Base-by-base conservation (phyloP, 2,888 invertebrate genomes). In the Lottia scabra region DNA sequence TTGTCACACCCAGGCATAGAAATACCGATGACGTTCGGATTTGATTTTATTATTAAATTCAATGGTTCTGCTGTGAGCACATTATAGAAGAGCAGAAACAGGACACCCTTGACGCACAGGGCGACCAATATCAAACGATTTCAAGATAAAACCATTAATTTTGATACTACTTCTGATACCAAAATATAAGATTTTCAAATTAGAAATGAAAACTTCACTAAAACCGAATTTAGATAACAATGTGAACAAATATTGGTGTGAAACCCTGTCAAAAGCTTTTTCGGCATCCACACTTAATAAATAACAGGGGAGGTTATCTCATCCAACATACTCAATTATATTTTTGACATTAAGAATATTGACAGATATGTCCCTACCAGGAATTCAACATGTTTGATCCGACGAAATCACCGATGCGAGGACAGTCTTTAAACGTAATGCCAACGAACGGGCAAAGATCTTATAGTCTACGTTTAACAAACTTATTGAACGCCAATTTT, bases 191-290 rank as follows among this genome's bases (percentile, higher is more conserved):
- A 81, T 74, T 45, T 73, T 70, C 19, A 81, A 74, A 77, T 77
- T 78, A 3, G 75, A 26, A 43, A 79, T 73, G 27, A 81, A 76
- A 63, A 64, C 43, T 43, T 70, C 44, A 43, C 74, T 67, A 76
- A 82, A 80, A 15, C 79, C 78, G 68, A 77, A 82, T 12, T 72
- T 44, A 12, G 65, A 3, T 63, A 82, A 68, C 10, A 71, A 65
- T 63, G 75, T 64, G 71, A 75, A 77, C 48, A 82, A 19, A 70
- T 73, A 81, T 13, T 74, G 68, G 62, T 78, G 76, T 27, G 70
- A 75, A 8, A 80, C 80, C 48, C 78, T 67, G 67, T 81, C 79
- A 45, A 81, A 81, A 1, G 79, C 80, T 63, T 81, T 82, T 66
- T 79, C 79, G 67, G 80, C 81, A 64, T 82, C 81, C 43, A 80